Base-by-base conservation (phyloP, 2,797 vertebrate species). In the Danio aesculapii region DNA sequence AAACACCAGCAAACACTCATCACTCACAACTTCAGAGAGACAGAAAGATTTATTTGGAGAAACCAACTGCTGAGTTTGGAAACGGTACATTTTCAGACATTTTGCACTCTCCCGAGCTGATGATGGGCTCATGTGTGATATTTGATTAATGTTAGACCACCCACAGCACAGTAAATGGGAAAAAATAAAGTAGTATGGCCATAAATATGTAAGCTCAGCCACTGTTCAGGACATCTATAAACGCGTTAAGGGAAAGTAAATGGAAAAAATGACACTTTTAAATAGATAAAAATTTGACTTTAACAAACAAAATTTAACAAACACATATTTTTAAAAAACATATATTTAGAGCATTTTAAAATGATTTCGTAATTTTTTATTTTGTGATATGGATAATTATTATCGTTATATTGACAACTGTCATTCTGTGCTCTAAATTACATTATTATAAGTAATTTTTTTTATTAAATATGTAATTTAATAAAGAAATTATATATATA, bases 21-120 rank as follows among this genome's bases (percentile, higher is more conserved):
- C 17, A 17, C n/a, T 72, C 10, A 1, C 21, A 14, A 39, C 19
- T n/a, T 2, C 43, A 47, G 19, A 50, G 17, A 50, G 58, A 63
- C 43, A 47, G 19, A 50, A 41, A 50, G 58, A 63, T 52, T 21
- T 55, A 77, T 14, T 11, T 30, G 17, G 16, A 21, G 50, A 76
- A 57, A 55, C 50, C 75, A 66, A 68, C 44, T 69, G 66, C 44
- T 61, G 75, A 13, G 52, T 49, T 50, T 69, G 53, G 19, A 59
- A 58, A 69, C 49, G 43, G 43, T 8, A 17, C 0, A 59, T 69
- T 2, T 57, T 59, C 53, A 2, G 44, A 17, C 63, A 47, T 67
- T 67, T 46, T 77, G 41, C 62, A 6, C 41, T 57, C 4, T 66
- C 19, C 6, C 10, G 13, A 57, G 52, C 16, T 58, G 14, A 67